Base-by-base conservation (phyloP, 1,140 invertebrate species). In the Drosophila pandora region DNA sequence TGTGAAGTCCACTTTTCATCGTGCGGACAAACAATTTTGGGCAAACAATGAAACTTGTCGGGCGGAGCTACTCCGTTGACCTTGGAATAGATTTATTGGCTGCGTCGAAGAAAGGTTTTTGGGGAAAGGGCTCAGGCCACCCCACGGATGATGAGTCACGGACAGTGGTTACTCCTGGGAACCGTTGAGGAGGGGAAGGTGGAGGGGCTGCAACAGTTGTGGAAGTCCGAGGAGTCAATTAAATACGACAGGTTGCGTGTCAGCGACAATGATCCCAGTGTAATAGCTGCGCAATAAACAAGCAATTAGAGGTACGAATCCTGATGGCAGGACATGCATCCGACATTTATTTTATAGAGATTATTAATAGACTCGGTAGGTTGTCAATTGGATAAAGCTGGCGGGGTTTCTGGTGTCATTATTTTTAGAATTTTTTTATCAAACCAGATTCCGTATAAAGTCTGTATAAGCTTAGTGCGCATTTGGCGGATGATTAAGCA, bases 211-310 rank as follows among this genome's bases (percentile, higher is more conserved):
- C 2, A 22, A 21, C 21, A 47, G 43, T 3, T 21, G 6, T 47
- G 9, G 43, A 3, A 43, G 45, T 64, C 34, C 25, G 41, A 43
- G 39, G 32, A 30, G 41, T 65, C 39, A 63, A 65, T 72, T 47
- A 34, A 60, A 58, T 39, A 41, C 32, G 41, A 57, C 56, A 41
- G 34, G 48, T 85, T 64, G 81, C 82, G 74, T 85, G 81, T 32
- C 34, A 17, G 37, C 41, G 10, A 63, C 64, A 53, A 57, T 45
- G 60, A 56, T 56, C 28, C 22, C 60, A 58, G 39, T 57, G 54
- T 65, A 57, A 63, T 60, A 63, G 28, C 74, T 78, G 48, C 25
- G 39, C 78, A 75, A 68, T 87, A 65, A 85, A 82, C 64, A 70
- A 74, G 54, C 64, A 69, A 87, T 85, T 74, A 77, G 37, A 41